Evolutionary conservation across 2,888 invertebrate genomes (phyloP).

Genomic region (Lissocephala sabroskyi): DNA sequence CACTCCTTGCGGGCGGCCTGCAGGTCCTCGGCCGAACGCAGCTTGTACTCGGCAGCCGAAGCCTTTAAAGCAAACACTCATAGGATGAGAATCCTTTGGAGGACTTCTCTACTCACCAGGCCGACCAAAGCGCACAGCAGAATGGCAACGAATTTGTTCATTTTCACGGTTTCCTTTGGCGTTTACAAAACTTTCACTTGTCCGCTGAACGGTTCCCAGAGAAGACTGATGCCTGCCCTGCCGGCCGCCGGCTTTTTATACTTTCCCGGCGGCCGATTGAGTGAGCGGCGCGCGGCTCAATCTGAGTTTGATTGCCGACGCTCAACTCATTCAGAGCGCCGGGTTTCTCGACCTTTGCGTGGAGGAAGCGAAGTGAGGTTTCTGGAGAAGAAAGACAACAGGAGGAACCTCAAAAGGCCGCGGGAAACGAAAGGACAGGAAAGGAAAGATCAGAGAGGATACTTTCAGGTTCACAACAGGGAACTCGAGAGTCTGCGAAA

Average conservation of each 20-base stretch:
- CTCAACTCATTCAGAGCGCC: no score
- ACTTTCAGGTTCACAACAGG: no score
- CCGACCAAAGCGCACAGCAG: constrained; percentile 66
- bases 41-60: constrained; percentile 65
- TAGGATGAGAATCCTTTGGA: neutral
- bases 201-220: constrained; percentile 24
- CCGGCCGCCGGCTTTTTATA: constrained; percentile 40
- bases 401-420: no score
- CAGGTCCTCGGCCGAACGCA: constrained; percentile 70
- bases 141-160: constrained; percentile 68
- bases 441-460: no score
- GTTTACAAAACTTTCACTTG: no score
- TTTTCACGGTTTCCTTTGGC: constrained; percentile 42
- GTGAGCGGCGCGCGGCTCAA: constrained; percentile 6
- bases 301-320: constrained; percentile 3
- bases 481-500: no score
- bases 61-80: constrained; percentile 35
- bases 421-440: no score
- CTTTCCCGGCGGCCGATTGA: constrained; percentile 8
- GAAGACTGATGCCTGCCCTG: constrained; percentile 40
- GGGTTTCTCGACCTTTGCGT: no score
- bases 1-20: constrained; percentile 69
- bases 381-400: no score
- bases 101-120: constrained; percentile 52
- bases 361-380: no score